Evolutionary conservation across 92 coral and sea anemone genomes (phyloP).

Genomic region (Paragorgia papillata): DNA sequence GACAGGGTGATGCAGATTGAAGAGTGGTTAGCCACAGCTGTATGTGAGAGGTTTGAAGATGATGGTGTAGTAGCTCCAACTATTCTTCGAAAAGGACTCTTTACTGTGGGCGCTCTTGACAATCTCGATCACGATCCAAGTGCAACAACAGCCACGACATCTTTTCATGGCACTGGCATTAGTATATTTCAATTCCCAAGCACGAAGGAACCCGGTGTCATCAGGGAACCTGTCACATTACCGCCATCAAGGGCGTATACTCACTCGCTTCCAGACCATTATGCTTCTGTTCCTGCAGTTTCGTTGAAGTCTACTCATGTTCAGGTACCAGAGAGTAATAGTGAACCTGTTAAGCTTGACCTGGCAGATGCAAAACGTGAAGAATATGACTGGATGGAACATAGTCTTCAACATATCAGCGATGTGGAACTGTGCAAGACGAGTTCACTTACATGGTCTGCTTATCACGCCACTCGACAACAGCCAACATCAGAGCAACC

Average conservation of each 20-base stretch:
- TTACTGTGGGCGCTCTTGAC: conserved; percentile 57
- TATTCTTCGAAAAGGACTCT: conserved; percentile 49
- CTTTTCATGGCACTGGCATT: conserved; percentile 47
- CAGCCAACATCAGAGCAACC: conserved; percentile 34
- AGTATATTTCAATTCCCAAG: conserved; percentile 16
- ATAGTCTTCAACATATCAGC: background rate
- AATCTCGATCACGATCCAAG: conserved; percentile 66
- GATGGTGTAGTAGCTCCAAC: conserved; percentile 57
- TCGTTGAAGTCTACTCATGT: too few relatives aligned
- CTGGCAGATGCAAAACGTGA: background rate
- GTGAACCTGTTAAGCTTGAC: too few relatives aligned
- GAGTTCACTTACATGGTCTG: conserved; percentile 56
- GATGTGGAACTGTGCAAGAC: background rate
- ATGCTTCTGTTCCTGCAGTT: background rate
- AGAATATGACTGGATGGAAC: conserved; percentile 42
- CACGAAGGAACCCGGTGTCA: background rate
- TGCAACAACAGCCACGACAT: conserved; percentile 40
- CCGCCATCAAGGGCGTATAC: background rate
- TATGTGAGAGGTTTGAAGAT: conserved; percentile 38
- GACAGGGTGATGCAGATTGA: conserved; percentile 58
- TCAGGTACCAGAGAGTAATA: too few relatives aligned
- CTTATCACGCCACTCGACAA: conserved; percentile 49
- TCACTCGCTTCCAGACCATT: background rate
- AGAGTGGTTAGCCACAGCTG: conserved; percentile 49
- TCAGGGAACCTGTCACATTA: background rate